Evolutionary conservation across 2,797 vertebrate species (phyloP).

Genomic region (Nasua narica): DNA sequence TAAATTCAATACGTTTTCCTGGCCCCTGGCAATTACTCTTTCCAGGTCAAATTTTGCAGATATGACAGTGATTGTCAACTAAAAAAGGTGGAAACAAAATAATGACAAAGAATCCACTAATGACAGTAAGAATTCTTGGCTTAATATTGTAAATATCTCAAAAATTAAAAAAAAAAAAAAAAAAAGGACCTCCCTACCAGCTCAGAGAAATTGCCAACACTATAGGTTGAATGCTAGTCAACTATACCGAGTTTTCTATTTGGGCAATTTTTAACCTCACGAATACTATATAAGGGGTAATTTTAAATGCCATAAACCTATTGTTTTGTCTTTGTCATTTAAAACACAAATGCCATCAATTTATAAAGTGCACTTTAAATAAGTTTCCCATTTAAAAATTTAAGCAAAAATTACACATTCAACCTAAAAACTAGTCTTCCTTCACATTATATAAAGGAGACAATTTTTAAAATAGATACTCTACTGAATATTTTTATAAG

Average conservation of each 20-base stretch:
- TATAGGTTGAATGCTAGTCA: background rate
- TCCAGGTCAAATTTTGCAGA: conserved; percentile 13
- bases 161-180: background rate
- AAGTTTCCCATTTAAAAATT: conserved; percentile 32
- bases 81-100: conserved; percentile 12
- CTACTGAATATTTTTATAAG: conserved; percentile 11
- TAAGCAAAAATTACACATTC: conserved; percentile 44
- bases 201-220: conserved; percentile 23
- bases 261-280: background rate
- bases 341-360: conserved; percentile 16
- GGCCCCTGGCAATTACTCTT: conserved; percentile 27
- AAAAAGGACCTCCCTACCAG: background rate
- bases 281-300: background rate
- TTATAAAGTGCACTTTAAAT: conserved; percentile 33
- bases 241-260: background rate
- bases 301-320: conserved; percentile 42
- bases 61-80: conserved; percentile 18
- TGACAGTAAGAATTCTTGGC: background rate
- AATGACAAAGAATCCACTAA: conserved; percentile 30
- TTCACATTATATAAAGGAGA: background rate
- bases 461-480: conserved; percentile 34
- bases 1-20: conserved; percentile 13
- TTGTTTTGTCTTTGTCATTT: conserved; percentile 12
- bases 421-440: conserved; percentile 33
- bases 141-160: background rate